A percentile compares a stretch with the other conserved stretches of the same genome.
Conservation (phyloP, 2,888 invertebrate species). For the Caenorhabditis virilis region DNA sequence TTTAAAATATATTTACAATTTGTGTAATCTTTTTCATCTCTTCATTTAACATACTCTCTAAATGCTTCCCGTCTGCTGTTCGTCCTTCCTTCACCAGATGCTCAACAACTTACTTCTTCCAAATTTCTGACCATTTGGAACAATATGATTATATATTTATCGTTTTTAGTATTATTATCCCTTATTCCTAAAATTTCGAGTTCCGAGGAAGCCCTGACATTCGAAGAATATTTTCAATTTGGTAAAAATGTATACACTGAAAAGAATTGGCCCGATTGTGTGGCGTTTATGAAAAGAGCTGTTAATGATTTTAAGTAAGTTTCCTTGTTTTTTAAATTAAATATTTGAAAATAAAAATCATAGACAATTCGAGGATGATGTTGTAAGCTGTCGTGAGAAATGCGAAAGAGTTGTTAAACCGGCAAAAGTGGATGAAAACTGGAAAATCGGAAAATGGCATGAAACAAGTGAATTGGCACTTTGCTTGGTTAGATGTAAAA, state of each 20-base stretch:
- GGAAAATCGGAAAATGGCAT: slow-evolving; percentile 15
- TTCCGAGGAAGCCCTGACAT: slow-evolving; percentile 27
- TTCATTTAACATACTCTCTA: not conserved
- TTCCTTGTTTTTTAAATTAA: slow-evolving; percentile 4
- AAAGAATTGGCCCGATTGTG: slow-evolving; percentile 75
- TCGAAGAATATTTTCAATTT: slow-evolving; percentile 47
- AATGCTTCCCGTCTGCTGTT: not conserved
- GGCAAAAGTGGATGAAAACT: slow-evolving; percentile 1
- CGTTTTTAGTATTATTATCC: not conserved
- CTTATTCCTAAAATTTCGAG: not conserved
- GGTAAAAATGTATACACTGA: slow-evolving; percentile 62
- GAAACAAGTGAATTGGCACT: slow-evolving; percentile 37
- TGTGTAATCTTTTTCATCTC: slow-evolving; percentile 2
- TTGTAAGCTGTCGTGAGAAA: slow-evolving; percentile 37
- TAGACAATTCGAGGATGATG: slow-evolving; percentile 42
- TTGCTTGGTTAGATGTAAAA: slow-evolving; percentile 39
- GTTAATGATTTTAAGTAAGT: slow-evolving; percentile 72
- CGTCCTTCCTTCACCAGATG: slow-evolving; percentile 5
- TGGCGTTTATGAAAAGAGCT: slow-evolving; percentile 76
- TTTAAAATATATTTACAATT: too few species aligned
- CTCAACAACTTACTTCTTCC: not conserved
- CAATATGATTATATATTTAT: not conserved
- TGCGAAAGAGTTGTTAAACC: slow-evolving; percentile 27
- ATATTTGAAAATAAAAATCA: not conserved
- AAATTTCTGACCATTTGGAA: not conserved